Evolutionary conservation across 2,888 invertebrate species (phyloP), one percentile per base, ranked within the genome.

Genomic region (Agrenia bidenticulata): DNA sequence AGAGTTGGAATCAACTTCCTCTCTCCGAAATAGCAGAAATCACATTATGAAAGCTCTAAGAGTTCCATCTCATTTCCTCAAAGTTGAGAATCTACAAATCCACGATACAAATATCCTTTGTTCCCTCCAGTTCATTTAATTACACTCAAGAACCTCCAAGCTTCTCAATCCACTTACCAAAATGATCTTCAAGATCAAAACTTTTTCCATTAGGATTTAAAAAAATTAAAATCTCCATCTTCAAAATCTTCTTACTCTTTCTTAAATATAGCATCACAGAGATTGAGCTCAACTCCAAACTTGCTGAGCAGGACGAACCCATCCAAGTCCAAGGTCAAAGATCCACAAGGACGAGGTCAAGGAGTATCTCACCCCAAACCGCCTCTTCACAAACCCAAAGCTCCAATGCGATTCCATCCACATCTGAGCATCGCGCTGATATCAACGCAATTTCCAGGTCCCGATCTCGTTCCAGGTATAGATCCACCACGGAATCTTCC

Each of bases 401-500:
- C 45, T 15, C 45, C 45, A 19, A 17, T n/a, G 19, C 4, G 15
- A 15, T 15, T 11, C 45, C 5, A 45, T 5, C 45, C n/a, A 11
- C 23, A 32, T 7, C 32, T 32, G 5, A 32, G 11, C 54, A 55
- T 32, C 23, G n/a, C 21, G 50, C 41, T 7, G 56, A 56, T 37
- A 27, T 17, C 19, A 54, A 62, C 24, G 61, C 55, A n/a, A 23
- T 45, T 17, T 65, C 70, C 2, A 53, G 63, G 41, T 67, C 67
- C 9, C 15, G 45, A 19, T 45, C 45, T 9, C 56, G 65, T n/a
- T 65, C 65, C 24, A 59, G 70, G 0, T 70, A 65, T 37, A 64
- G 70, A 9, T 67, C 70, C 1, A 58, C 65, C 13, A 70, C 70
- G 17, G 57, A 39, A 39, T 39, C 39, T 15, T 39, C 39, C 39